Evolutionary conservation across 2,797 vertebrate species (phyloP).

Genomic region (Bradypus variegatus): DNA sequence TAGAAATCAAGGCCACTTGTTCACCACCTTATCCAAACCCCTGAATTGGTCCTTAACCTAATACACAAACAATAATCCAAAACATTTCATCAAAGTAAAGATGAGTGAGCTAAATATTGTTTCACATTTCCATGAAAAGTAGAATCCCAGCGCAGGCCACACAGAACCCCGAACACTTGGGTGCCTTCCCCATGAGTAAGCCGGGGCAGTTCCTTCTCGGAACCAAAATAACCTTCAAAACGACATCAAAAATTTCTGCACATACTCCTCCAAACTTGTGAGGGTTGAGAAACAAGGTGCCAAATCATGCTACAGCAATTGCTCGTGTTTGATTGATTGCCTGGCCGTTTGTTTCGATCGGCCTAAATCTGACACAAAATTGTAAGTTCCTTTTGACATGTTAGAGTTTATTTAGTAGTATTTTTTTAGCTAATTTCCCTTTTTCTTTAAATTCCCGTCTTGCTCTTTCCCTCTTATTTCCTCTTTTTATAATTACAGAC

Average conservation of each 20-base stretch:
- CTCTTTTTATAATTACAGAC: not conserved
- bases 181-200: not conserved
- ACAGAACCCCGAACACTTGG: not conserved
- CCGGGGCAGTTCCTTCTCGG: not conserved
- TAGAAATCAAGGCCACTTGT: too few relatives aligned
- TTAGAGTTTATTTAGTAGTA: not conserved
- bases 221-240: not conserved
- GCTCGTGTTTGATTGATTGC: not conserved
- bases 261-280: not conserved
- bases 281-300: not conserved
- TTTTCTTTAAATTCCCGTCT: not conserved
- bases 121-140: not conserved
- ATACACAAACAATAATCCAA: not conserved
- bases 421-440: not conserved
- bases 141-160: too few relatives aligned
- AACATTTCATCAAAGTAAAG: not conserved
- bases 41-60: not conserved
- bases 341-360: not conserved
- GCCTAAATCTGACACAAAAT: not conserved
- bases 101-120: not conserved
- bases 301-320: accelerated
- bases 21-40: not conserved
- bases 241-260: not conserved
- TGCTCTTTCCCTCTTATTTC: not conserved
- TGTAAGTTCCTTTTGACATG: not conserved